phyloP scores from a whole-genome alignment of 2,888 invertebrate species.

The Apotomis betuletana region DNA sequence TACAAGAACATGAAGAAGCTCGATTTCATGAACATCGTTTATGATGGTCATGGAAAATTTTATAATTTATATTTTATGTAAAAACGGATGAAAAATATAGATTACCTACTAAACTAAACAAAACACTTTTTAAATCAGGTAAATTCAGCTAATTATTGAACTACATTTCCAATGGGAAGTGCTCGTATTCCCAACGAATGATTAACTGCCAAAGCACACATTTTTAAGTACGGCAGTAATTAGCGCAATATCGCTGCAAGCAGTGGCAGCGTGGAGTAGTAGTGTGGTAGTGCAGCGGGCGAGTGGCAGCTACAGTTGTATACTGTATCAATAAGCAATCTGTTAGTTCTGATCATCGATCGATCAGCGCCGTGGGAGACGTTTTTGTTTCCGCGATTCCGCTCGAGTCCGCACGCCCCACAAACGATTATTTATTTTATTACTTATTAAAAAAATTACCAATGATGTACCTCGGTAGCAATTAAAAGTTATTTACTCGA shows the following conservation, averaged over 20 bases:
- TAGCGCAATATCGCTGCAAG: not conserved
- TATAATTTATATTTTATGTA: too few relatives aligned
- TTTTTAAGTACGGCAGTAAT: slow-evolving; percentile 6
- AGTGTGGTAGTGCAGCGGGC: too few relatives aligned
- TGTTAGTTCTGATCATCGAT: slow-evolving; percentile 33
- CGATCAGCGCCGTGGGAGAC: slow-evolving; percentile 34
- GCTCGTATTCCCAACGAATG: slow-evolving; percentile 1
- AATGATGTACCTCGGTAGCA: not conserved
- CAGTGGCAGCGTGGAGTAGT: not conserved
- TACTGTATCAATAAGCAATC: slow-evolving; percentile 27
- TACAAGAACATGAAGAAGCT: too few relatives aligned
- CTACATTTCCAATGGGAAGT: not conserved
- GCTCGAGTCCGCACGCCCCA: not conserved
- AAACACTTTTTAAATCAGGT: too few relatives aligned
- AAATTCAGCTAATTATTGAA: not conserved
- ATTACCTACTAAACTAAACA: too few relatives aligned
- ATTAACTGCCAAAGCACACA: slow-evolving; percentile 12
- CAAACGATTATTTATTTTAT: slow-evolving; percentile 2
- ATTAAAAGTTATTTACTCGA: too few relatives aligned
- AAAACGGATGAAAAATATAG: too few relatives aligned
- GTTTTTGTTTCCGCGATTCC: slow-evolving; percentile 14
- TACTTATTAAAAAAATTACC: not conserved
- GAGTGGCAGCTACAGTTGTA: slow-evolving; percentile 28
- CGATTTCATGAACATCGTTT: too few relatives aligned
- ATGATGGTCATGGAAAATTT: too few relatives aligned